phyloP scores from a whole-genome alignment of 2,888 invertebrate genomes.

The Sympetrum striolatum region DNA sequence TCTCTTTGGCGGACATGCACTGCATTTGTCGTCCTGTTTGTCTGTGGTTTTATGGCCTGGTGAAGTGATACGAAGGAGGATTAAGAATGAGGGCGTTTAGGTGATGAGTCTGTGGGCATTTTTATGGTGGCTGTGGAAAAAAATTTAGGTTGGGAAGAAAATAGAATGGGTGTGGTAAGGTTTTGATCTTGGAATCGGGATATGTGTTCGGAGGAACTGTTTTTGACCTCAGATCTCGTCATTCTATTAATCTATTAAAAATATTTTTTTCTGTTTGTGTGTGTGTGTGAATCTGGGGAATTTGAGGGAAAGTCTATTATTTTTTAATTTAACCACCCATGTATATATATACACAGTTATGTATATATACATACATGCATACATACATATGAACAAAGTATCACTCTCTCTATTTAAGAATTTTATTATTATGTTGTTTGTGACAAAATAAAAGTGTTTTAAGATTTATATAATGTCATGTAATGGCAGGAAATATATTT shows the following conservation, averaged over 20 bases:
- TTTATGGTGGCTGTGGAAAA: slow-evolving; percentile 40
- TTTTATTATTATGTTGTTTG: slow-evolving; percentile 44
- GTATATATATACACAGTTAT: slow-evolving; percentile 43
- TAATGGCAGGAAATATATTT: slow-evolving; percentile 42
- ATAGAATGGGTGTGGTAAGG: slow-evolving; percentile 26
- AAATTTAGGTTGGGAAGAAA: not conserved
- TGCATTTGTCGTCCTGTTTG: slow-evolving; percentile 26
- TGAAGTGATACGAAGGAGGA: slow-evolving; percentile 38
- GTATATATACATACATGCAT: slow-evolving; percentile 42
- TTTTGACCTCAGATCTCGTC: slow-evolving; percentile 43
- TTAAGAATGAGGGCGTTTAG: not conserved
- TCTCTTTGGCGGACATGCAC: not conserved
- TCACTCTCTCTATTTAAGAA: slow-evolving; percentile 44
- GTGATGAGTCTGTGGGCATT: slow-evolving; percentile 30
- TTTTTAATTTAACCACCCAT: slow-evolving; percentile 36
- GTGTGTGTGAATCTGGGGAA: slow-evolving; percentile 37
- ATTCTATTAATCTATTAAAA: slow-evolving; percentile 41
- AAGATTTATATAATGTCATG: slow-evolving; percentile 44
- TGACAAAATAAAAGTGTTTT: slow-evolving; percentile 44
- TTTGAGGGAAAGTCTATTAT: slow-evolving; percentile 32
- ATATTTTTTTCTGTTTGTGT: slow-evolving; percentile 39
- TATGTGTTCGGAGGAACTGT: slow-evolving; percentile 37
- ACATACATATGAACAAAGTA: slow-evolving; percentile 44
- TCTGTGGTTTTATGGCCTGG: slow-evolving; percentile 28
- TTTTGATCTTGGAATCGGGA: slow-evolving; percentile 25